Evolutionary conservation across 2,888 invertebrate species (phyloP).

Genomic region (Phortica okadai): DNA sequence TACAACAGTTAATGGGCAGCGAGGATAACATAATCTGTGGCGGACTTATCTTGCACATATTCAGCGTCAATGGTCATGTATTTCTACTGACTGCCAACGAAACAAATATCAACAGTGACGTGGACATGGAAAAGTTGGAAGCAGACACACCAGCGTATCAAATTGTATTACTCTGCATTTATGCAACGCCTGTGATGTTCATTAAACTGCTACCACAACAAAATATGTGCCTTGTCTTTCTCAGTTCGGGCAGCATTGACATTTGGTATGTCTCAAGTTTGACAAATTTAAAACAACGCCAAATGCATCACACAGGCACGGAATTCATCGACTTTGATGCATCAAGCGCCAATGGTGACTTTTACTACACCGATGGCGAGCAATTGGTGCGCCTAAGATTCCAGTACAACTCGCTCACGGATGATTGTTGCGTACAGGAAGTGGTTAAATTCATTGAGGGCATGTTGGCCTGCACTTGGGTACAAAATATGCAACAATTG

Average conservation of each 20-base stretch:
- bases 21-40: conserved; percentile 19
- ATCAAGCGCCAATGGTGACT: conserved; percentile 52
- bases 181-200: conserved; percentile 60
- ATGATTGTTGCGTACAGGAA: conserved; percentile 60
- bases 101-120: conserved; percentile 20
- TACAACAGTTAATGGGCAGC: conserved; percentile 57
- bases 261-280: conserved; percentile 70
- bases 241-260: conserved; percentile 71
- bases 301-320: conserved; percentile 60
- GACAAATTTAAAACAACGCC: conserved; percentile 57
- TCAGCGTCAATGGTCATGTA: conserved; percentile 68
- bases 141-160: conserved; percentile 32
- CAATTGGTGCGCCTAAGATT: conserved; percentile 65
- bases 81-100: conserved; percentile 60
- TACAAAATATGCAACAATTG: conserved; percentile 62
- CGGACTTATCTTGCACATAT: conserved; percentile 64
- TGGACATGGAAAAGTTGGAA: conserved; percentile 44
- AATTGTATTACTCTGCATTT: conserved; percentile 57
- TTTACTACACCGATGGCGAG: conserved; percentile 69
- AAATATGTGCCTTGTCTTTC: conserved; percentile 65
- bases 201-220: conserved; percentile 57
- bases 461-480: conserved; percentile 72
- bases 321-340: conserved; percentile 65
- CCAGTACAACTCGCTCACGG: conserved; percentile 52
- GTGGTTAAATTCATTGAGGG: conserved; percentile 62